phyloP scores from a whole-genome alignment of 1,140 invertebrate species.

The Drosophila setifemur region DNA sequence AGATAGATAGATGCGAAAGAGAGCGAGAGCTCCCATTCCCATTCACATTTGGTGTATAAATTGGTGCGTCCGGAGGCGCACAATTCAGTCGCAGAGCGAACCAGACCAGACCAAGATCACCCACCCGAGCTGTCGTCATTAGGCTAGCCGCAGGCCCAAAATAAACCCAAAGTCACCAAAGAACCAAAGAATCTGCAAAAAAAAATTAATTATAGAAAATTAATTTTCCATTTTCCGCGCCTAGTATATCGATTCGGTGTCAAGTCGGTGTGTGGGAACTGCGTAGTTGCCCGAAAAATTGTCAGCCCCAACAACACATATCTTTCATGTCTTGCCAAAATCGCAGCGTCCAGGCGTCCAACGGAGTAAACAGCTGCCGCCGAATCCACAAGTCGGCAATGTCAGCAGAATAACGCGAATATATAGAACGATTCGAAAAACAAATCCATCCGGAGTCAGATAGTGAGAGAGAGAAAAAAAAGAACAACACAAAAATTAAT shows the following conservation, averaged over 20 bases:
- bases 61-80: constrained; percentile 33
- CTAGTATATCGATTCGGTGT: constrained; percentile 13
- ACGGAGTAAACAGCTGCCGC: constrained; percentile 55
- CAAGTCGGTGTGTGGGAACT: constrained; percentile 8
- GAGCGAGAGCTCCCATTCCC: constrained; percentile 2
- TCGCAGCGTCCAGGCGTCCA: constrained; percentile 40
- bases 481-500: constrained; percentile 6
- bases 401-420: constrained; percentile 50
- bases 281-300: constrained; percentile 45
- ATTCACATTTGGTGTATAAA: constrained; percentile 41
- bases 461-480: constrained; percentile 13
- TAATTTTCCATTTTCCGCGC: constrained; percentile 1
- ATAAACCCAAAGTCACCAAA: constrained; percentile 41
- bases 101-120: constrained; percentile 42
- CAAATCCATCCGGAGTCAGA: not conserved
- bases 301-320: constrained; percentile 38
- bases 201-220: constrained; percentile 48
- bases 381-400: constrained; percentile 44
- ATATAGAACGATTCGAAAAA: constrained; percentile 16
- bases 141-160: constrained; percentile 32
- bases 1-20: constrained; percentile 3
- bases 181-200: constrained; percentile 21
- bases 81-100: constrained; percentile 53
- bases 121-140: constrained; percentile 5
- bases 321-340: constrained; percentile 76